Evolutionary conservation across 2,113 vertebrate species (phyloP).

Genomic region (Carlito syrichta): DNA sequence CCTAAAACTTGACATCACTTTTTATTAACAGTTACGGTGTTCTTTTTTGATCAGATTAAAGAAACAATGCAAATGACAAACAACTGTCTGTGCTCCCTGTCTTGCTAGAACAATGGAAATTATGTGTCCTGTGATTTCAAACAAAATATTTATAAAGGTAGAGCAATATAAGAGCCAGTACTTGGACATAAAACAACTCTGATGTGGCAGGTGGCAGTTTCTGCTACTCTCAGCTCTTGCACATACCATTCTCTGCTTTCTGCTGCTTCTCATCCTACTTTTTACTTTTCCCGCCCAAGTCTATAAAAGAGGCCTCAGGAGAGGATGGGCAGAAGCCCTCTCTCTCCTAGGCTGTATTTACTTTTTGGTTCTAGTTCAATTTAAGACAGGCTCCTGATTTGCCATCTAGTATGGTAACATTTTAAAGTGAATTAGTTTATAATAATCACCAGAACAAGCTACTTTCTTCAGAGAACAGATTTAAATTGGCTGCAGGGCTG

Average conservation of each 20-base stretch:
- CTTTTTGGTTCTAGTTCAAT: background rate
- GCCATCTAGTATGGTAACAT: background rate
- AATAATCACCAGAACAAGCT: background rate
- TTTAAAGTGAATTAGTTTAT: background rate
- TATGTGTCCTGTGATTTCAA: background rate
- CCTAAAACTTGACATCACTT: background rate
- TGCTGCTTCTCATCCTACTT: background rate
- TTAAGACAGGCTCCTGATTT: background rate
- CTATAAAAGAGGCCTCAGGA: background rate
- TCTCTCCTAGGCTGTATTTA: background rate
- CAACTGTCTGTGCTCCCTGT: background rate
- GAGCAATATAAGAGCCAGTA: background rate
- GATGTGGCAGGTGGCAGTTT: rapidly evolving
- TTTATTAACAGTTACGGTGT: background rate
- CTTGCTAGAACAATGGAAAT: background rate
- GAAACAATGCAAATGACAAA: background rate
- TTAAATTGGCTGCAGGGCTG: background rate
- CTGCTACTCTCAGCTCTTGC: background rate
- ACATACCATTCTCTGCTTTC: background rate
- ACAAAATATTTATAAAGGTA: background rate
- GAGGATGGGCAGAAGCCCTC: background rate
- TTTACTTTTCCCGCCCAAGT: background rate
- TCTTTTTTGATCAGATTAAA: background rate
- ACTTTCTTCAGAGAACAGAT: background rate
- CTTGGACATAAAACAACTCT: background rate